Evolutionary conservation across 2,888 invertebrate species (phyloP), one percentile per base, ranked within the genome.

Genomic region (Mellilla xanthometata): DNA sequence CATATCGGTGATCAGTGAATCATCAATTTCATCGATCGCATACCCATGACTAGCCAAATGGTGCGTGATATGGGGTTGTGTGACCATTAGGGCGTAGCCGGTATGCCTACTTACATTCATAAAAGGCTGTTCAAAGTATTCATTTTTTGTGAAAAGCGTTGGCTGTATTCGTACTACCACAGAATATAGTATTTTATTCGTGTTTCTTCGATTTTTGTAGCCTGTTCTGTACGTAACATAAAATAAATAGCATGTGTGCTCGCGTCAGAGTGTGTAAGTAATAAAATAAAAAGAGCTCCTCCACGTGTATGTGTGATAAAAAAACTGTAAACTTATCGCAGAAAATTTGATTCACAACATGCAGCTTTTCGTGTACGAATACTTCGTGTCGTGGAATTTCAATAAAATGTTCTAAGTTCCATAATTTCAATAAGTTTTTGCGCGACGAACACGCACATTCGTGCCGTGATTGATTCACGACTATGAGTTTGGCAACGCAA

Each of bases 401-500:
- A 36, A 28, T 28, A 11, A 36, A 19, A 28, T 28, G 19, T 28
- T 10, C 7, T 1, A 12, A 35, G 10, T 27, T 26, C 5, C 32
- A 22, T 39, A 32, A 32, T 35, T 40, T 40, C 27, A 35, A 23
- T 33, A 40, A 36, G 4, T 7, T 22, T 36, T 36, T 29, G 28
- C 12, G 35, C 13, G 12, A 9, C 9, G 8, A 29, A 24, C 39
- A 35, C 34, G 39, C 39, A 45, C 39, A 11, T 36, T 39, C 39
- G 43, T 39, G 35, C 22, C 39, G 39, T 39, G 39, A 39, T 40
- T 24, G 34, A 32, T 43, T 49, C 31, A 39, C 15, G 49, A 36
- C 36, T 4, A 19, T 11, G 36, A 39, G 43, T 38, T 54, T 44
- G 26, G 31, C 36, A 45, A 43, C 42, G 48, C 52, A 45, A 41